Base-by-base conservation (phyloP, 2,797 vertebrate species). In the Miichthys miiuy region DNA sequence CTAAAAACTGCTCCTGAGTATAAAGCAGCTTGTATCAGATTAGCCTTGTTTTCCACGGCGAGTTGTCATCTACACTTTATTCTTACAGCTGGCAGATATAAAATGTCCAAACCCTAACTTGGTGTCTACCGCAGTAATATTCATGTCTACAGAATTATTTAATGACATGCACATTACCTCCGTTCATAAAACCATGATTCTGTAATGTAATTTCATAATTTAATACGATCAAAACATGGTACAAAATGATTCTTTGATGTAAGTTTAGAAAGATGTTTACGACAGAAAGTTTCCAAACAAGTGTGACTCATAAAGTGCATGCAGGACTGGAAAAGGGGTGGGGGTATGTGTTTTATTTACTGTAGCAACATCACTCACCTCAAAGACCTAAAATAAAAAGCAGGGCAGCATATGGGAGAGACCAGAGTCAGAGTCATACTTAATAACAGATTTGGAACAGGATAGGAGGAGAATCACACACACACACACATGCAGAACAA, bases 371-470 rank as follows among this genome's bases (percentile, higher is more conserved):
- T 25, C 58, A 93, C 96, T 98, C 96, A 99, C 97, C 97, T 99
- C 97, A 2, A 96, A 98, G 83, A 99, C 98, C 97, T 99, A 96
- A 95, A 96, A 97, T 93, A 96, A 96, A 95, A 90, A 95, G 79
- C 72, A 95, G 94, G 95, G 94, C 96, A 95, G 97, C 96, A 94
- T 96, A 95, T 92, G 84, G 95, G 92, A 95, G 87, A 97, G 88
- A 95, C 90, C 87, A 94, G 88, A 95, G 88, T 89, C 87, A 94
- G 88, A 95, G 88, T 89, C 89, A 94, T 88, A 88, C 91, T 90
- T 91, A 91, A 84, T 80, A 84, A 67, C 72, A 90, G 12, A 88
- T 67, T 34, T 82, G 81, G 86, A 87, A 85, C 73, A 80, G 69
- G 57, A 77, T 13, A 61, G 69, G 70, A 75, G 68, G 50, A 80